phyloP scores from a whole-genome alignment of 2,113 vertebrate species.

The Xenopus laevis region DNA sequence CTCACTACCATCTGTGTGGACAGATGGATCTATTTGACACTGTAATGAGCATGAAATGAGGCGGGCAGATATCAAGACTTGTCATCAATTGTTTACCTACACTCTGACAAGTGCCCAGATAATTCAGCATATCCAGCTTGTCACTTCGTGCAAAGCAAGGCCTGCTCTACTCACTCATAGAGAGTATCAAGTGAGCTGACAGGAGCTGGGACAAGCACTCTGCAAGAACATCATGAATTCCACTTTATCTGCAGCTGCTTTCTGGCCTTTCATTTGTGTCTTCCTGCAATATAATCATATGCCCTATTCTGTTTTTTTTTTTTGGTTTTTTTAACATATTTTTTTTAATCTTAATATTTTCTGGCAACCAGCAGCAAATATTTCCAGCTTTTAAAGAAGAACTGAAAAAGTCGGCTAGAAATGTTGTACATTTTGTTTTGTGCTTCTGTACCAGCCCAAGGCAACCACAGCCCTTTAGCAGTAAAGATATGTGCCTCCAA shows the following conservation, averaged over 20 bases:
- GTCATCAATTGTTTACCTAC: neutral
- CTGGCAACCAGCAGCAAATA: no score
- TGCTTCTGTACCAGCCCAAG: no score
- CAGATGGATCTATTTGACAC: neutral
- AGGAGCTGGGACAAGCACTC: neutral
- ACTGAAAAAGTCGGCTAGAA: no score
- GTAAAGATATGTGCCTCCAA: no score
- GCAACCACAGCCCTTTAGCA: no score
- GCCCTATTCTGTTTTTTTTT: no score
- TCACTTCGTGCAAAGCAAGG: neutral
- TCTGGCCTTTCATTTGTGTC: no score
- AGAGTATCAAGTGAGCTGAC: neutral
- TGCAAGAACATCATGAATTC: neutral
- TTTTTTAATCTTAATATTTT: no score
- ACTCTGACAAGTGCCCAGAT: neutral
- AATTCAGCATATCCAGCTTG: neutral
- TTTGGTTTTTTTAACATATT: no score
- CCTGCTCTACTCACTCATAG: neutral
- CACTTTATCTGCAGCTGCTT: neutral
- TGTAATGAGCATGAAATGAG: conserved; percentile 2
- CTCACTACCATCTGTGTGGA: neutral
- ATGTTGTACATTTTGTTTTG: no score
- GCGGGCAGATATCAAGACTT: neutral
- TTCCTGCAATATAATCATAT: no score
- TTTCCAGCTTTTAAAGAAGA: no score